Evolutionary conservation across 2,888 invertebrate species (phyloP), one percentile per base, ranked within the genome.

Genomic region (Xylota segnis): DNA sequence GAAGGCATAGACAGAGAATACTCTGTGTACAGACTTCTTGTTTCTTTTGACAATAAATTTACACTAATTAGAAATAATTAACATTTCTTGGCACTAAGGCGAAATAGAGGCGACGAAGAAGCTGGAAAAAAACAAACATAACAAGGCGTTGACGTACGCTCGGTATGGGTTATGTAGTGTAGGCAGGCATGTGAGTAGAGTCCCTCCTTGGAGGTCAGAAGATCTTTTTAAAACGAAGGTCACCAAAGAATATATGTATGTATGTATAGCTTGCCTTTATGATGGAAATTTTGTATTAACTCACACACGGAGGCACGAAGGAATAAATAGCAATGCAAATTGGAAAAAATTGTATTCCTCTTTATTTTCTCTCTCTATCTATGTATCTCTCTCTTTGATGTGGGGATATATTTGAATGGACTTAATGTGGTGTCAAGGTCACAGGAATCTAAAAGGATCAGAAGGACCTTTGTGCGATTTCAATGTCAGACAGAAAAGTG

Each of bases 11-110:
- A 40, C 50, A 34, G 6, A 32, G 7, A 16, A 12, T 14, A 27
- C 14, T 23, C 43, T 34, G 32, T 43, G 12, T 32, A 61, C 34
- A 72, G 45, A 66, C 18, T 50, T 68, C 56, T 34, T 70, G 54
- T 74, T 70, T 79, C 78, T 63, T 75, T 74, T 70, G 78, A 79
- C 79, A 74, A 83, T 68, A 83, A 83, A 74, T 79, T 79, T 63
- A 83, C 74, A 47, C 79, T 74, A 68, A 83, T 74, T 83, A 74
- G 74, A 79, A 83, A 79, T 79, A 83, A 79, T 83, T 83, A 79
- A 74, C 83, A 74, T 83, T 79, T 74, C 74, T 68, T 75, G 75
- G 54, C 81, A 81, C 47, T 45, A 61, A 54, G 12, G 40, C 74
- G 40, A 45, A 54, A 29, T 68, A 37, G 37, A 61, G 52, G 75